A percentile compares a stretch with the other conserved stretches of the same genome.
Conservation (phyloP, 1,140 invertebrate species). For the Sitodiplosis mosellana region DNA sequence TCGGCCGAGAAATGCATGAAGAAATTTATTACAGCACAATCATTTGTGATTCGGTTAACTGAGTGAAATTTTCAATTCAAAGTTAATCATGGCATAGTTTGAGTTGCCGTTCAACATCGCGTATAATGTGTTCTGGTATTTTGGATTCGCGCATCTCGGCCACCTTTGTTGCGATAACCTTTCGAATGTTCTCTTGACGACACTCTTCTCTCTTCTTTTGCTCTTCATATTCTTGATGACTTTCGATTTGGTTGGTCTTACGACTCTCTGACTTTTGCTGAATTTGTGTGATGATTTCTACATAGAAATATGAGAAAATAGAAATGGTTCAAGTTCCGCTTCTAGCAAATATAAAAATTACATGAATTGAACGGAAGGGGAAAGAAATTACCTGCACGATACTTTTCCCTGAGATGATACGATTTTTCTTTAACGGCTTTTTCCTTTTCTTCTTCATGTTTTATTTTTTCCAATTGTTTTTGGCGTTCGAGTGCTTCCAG, state of each 20-base stretch:
- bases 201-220: conserved; percentile 35
- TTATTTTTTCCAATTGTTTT: conserved; percentile 27
- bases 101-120: conserved; percentile 26
- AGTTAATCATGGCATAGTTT: conserved; percentile 3
- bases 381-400: conserved; percentile 14
- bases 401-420: conserved; percentile 6
- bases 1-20: no score
- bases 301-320: not conserved
- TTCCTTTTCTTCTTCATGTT: conserved; percentile 26
- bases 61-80: no score
- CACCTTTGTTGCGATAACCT: conserved; percentile 37
- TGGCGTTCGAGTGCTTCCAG: conserved; percentile 38
- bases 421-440: conserved; percentile 11
- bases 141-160: conserved; percentile 29
- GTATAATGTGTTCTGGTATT: conserved; percentile 23
- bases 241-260: not conserved
- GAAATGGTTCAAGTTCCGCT: not conserved
- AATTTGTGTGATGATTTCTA: conserved; percentile 1
- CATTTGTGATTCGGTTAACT: no score
- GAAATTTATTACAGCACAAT: no score
- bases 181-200: conserved; percentile 17
- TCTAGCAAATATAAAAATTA: no score
- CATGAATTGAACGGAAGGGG: no score
- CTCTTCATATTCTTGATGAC: conserved; percentile 24
- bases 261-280: not conserved